A percentile compares a stretch with the other conserved stretches of the same genome.
These are phyloP conservation scores for Eupeodes luniger DNA, from an alignment of 2,888 invertebrate species.

Conservation along the genomic window DNA sequence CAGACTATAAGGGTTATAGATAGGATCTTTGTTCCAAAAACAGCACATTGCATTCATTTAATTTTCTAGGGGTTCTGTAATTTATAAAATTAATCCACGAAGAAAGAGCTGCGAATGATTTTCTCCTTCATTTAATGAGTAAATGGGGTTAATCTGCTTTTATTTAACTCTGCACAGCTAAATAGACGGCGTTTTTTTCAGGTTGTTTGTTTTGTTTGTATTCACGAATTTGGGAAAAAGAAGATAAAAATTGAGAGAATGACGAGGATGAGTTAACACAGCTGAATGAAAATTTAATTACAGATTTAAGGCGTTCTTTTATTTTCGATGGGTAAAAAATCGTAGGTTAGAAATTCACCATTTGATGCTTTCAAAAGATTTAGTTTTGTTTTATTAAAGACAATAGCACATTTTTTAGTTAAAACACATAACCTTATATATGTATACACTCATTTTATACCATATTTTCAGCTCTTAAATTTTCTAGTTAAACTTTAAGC, in stretches of 20 bases:
- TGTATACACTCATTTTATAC: not conserved
- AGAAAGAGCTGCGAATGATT: slow-evolving; percentile 26
- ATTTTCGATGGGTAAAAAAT: not conserved
- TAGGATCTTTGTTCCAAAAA: slow-evolving; percentile 19
- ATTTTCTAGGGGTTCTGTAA: slow-evolving; percentile 1
- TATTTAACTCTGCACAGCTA: slow-evolving; percentile 1
- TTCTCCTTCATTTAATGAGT: slow-evolving; percentile 29
- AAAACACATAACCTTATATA: no score
- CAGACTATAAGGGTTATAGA: not conserved
- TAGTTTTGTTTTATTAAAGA: no score
- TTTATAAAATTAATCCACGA: slow-evolving; percentile 32
- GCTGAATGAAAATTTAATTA: not conserved
- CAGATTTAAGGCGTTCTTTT: not conserved
- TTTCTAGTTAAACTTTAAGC: not conserved
- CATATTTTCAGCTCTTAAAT: not conserved
- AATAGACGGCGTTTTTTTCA: not conserved
- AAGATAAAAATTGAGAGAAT: not conserved
- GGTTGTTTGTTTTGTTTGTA: not conserved
- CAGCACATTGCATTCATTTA: slow-evolving; percentile 9
- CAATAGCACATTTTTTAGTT: no score
- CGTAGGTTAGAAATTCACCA: not conserved
- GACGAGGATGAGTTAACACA: not conserved
- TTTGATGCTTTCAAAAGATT: no score
- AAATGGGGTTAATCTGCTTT: slow-evolving; percentile 30
- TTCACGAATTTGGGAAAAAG: not conserved